Evolutionary conservation across 2,888 invertebrate species (phyloP), one percentile per base, ranked within the genome.

Genomic region (Clusia tigrina): DNA sequence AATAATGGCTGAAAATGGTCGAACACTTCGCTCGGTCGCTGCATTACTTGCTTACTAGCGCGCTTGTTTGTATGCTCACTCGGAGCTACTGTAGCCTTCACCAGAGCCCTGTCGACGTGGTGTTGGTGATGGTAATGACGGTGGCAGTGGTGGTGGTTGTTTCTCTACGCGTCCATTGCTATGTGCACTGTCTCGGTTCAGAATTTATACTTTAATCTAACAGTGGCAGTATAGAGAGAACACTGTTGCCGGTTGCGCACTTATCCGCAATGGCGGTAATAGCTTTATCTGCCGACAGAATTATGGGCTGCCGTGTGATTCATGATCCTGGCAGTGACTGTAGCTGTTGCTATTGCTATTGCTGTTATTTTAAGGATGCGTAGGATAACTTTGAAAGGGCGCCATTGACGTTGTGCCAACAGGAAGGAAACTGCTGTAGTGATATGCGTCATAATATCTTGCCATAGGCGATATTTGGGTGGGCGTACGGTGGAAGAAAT

Each of bases 211-310:
- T 70, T 69, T 69, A 71, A 71, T 70, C 69, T 69, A 64, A 66
- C 66, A 63, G n/a, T n/a, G n/a, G n/a, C n/a, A n/a, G n/a, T n/a
- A n/a, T n/a, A n/a, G n/a, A n/a, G n/a, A 66, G 69, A 68, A 71
- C 71, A 68, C 66, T 58, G 60, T 46, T 56, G n/a, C 24, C 48
- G 61, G 58, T 63, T 69, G 74, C 66, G 67, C 75, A 74, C 74
- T 77, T 72, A 76, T 69, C 70, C 71, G 71, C 68, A 65, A 70
- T 71, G 74, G 74, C 75, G 74, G 74, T 81, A 81, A 80, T 81
- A 79, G 80, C 80, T 80, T 78, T 80, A 80, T 80, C 79, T 81
- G 81, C 78, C 76, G 77, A 81, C 74, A 78, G 80, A 80, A 78
- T 79, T 78, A 81, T 79, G 78, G 73, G 66, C 74, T 74, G 71